These are phyloP conservation scores for Oncorhynchus tshawytscha DNA, from an alignment of 2,113 vertebrate genomes.

Conservation along the genomic window DNA sequence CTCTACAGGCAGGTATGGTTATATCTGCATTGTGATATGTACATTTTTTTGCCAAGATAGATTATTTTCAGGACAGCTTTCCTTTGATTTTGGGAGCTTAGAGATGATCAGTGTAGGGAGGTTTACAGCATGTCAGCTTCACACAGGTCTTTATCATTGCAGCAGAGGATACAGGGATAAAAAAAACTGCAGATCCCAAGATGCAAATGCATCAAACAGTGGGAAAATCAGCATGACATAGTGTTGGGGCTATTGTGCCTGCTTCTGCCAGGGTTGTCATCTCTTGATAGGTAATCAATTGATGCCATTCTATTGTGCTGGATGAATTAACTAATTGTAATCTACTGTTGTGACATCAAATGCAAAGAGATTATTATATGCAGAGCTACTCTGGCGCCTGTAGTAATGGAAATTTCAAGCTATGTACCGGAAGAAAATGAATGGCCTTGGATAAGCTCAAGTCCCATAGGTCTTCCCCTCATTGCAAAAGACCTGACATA, in stretches of 20 bases:
- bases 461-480: conserved; percentile 35
- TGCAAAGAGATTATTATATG: conserved; percentile 24
- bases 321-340: neutral
- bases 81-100: neutral
- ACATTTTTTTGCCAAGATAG: neutral
- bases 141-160: conserved; percentile 1
- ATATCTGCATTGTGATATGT: neutral
- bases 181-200: conserved; percentile 26
- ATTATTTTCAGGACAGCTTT: neutral
- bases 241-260: neutral
- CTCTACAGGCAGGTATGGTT: neutral
- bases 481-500: conserved; percentile 27
- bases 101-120: neutral
- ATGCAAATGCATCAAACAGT: conserved; percentile 8
- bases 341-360: conserved; percentile 25
- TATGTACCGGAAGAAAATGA: conserved; percentile 33
- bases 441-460: conserved; percentile 31
- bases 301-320: neutral
- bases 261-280: conserved; percentile 3
- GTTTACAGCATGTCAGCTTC: conserved; percentile 1
- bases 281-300: neutral
- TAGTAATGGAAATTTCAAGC: conserved; percentile 30
- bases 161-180: conserved; percentile 21
- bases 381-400: neutral
- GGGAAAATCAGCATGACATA: conserved; percentile 7